A percentile compares a stretch with the other conserved stretches of the same genome.
These are phyloP conservation scores for Argyresthia albistria DNA, from an alignment of 2,888 invertebrate species.

Conservation along the genomic window DNA sequence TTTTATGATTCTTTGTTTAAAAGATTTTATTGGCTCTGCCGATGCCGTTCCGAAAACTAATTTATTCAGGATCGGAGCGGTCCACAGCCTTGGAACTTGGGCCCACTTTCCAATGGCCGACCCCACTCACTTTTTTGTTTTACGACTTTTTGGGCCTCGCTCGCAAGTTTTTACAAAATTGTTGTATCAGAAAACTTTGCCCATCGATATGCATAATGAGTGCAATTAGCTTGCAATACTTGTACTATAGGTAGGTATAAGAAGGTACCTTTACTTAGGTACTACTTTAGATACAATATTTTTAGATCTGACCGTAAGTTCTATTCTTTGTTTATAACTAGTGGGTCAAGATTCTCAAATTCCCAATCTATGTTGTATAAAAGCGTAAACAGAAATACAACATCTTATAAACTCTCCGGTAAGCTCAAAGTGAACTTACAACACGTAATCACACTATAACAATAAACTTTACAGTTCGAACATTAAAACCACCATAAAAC, in stretches of 20 bases:
- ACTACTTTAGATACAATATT: no score
- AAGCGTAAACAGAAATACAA: background rate
- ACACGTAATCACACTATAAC: no score
- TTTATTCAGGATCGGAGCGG: conserved; percentile 60
- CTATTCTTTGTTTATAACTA: no score
- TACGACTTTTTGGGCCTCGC: conserved; percentile 36
- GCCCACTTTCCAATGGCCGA: conserved; percentile 30
- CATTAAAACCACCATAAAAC: no score
- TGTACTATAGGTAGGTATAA: no score
- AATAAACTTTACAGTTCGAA: no score
- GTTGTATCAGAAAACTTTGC: background rate
- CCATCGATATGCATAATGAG: background rate
- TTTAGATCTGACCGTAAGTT: no score
- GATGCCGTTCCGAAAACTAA: conserved; percentile 62
- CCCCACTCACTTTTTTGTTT: conserved; percentile 39
- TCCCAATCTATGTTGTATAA: no score
- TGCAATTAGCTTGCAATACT: no score
- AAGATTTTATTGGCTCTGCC: conserved; percentile 64
- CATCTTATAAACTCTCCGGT: background rate
- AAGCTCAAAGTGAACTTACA: background rate
- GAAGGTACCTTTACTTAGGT: no score
- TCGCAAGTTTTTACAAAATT: background rate
- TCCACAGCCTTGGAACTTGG: conserved; percentile 47
- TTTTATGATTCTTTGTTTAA: conserved; percentile 72
- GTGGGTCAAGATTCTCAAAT: no score